phyloP scores from a whole-genome alignment of 2,888 invertebrate species.

The Stenodema calcarata region DNA sequence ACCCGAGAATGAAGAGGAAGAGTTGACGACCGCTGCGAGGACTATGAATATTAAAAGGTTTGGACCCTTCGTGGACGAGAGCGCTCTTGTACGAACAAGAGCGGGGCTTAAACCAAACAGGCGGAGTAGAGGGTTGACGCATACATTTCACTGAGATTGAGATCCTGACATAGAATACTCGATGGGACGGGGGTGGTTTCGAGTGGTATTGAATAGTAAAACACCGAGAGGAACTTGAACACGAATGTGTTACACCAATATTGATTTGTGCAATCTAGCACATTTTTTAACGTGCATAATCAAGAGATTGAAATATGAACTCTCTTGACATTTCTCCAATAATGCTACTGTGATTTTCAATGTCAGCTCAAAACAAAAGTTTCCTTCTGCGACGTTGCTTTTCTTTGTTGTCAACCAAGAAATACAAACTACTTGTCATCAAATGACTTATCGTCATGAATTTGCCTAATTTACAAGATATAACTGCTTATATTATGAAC shows the following conservation, averaged over 20 bases:
- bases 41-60: constrained; percentile 20
- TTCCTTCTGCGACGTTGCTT: too few relatives aligned
- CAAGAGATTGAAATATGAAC: too few relatives aligned
- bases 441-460: too few relatives aligned
- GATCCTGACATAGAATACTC: not conserved
- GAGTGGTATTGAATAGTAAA: not conserved
- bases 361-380: too few relatives aligned
- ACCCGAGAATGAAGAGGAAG: not conserved
- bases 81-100: not conserved
- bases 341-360: too few relatives aligned
- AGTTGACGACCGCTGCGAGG: not conserved
- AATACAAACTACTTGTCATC: too few relatives aligned
- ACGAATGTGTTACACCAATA: not conserved
- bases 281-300: too few relatives aligned
- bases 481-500: too few relatives aligned
- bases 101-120: not conserved
- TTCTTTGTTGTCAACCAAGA: too few relatives aligned
- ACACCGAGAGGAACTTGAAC: not conserved
- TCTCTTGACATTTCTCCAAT: too few relatives aligned
- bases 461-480: too few relatives aligned
- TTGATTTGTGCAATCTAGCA: too few relatives aligned
- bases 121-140: not conserved
- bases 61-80: not conserved
- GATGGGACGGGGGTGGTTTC: not conserved
- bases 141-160: not conserved